These are phyloP conservation scores for Formica aserva DNA, from an alignment of 2,888 invertebrate genomes.

Conservation along the genomic window DNA sequence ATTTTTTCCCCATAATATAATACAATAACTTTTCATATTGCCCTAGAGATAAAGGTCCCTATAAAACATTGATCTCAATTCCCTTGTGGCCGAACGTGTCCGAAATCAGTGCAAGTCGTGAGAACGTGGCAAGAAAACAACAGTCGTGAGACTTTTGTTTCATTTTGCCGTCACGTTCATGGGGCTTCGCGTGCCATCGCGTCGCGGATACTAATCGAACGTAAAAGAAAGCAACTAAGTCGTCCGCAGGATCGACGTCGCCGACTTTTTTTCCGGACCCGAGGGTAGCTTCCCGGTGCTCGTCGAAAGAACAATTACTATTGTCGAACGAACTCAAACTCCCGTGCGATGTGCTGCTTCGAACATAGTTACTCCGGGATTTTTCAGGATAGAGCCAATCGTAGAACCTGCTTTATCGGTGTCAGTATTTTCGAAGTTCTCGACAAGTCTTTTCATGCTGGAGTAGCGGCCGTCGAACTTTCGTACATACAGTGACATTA, in stretches of 20 bases:
- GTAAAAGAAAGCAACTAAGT: constrained; percentile 55
- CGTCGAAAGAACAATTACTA: constrained; percentile 42
- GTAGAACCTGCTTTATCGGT: constrained; percentile 44
- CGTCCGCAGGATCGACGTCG: constrained; percentile 46
- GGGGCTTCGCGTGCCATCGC: constrained; percentile 62
- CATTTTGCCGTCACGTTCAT: constrained; percentile 68
- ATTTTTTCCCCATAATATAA: background rate
- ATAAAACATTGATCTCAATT: background rate
- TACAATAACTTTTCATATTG: background rate
- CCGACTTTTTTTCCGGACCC: constrained; percentile 43
- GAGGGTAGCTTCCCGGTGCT: constrained; percentile 50
- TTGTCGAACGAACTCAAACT: constrained; percentile 31
- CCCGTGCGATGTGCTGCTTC: constrained; percentile 54
- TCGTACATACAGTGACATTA: constrained; percentile 43
- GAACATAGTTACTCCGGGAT: constrained; percentile 60
- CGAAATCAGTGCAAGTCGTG: constrained; percentile 35
- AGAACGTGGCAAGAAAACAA: constrained; percentile 53
- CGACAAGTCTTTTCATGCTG: constrained; percentile 52
- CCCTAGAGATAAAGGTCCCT: too few relatives aligned
- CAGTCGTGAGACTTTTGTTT: constrained; percentile 62
- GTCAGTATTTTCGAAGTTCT: constrained; percentile 48
- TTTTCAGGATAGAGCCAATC: constrained; percentile 55
- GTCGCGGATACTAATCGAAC: constrained; percentile 65
- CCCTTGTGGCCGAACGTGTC: background rate
- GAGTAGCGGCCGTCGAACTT: constrained; percentile 58